phyloP scores from a whole-genome alignment of 2,888 invertebrate species.

The Xylota sylvarum region DNA sequence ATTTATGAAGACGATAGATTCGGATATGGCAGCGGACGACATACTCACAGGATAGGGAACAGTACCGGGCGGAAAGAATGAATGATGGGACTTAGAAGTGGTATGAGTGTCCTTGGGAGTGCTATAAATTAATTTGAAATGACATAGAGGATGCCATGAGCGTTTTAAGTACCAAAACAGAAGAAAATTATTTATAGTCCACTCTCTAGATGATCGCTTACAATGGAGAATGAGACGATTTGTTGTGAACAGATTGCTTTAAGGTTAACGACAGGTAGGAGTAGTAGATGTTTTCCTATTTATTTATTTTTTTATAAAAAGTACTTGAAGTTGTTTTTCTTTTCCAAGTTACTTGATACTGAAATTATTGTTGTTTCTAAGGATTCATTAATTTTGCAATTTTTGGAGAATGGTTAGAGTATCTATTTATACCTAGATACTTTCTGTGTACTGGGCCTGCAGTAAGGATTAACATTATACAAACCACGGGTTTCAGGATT shows the following conservation, averaged over 20 bases:
- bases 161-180: conserved; percentile 38
- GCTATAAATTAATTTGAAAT: conserved; percentile 70
- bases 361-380: no score
- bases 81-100: conserved; percentile 45
- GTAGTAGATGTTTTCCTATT: neutral
- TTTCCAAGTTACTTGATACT: no score
- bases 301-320: neutral
- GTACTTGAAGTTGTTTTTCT: neutral
- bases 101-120: conserved; percentile 45
- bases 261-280: neutral
- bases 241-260: neutral
- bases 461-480: no score
- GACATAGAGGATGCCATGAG: conserved; percentile 51
- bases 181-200: conserved; percentile 38
- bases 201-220: conserved; percentile 6
- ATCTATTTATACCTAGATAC: no score
- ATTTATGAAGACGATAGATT: conserved; percentile 70
- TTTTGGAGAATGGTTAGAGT: no score
- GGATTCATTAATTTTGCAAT: no score
- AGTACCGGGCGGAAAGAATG: conserved; percentile 36
- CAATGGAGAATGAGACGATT: neutral
- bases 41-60: conserved; percentile 21
- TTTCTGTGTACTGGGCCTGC: no score
- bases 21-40: conserved; percentile 59
- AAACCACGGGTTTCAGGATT: no score